Evolutionary conservation across 2,797 vertebrate genomes (phyloP).

Genomic region (Coccyzus lansbergi): DNA sequence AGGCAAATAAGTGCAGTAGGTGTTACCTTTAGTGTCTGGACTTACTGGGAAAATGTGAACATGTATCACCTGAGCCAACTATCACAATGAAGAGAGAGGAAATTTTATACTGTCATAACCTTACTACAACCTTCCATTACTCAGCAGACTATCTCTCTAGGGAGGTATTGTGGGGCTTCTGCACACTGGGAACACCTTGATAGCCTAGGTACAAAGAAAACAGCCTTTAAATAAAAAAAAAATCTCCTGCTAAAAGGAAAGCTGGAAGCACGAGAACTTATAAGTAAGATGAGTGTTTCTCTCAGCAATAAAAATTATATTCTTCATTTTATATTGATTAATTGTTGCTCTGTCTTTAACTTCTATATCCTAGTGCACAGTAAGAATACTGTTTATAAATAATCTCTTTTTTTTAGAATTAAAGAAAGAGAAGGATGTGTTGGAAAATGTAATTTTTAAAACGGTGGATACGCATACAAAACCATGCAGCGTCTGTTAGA

Average conservation of each 20-base stretch:
- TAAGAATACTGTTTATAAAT: neutral
- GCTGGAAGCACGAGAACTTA: neutral
- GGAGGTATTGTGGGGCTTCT: neutral
- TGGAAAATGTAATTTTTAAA: neutral
- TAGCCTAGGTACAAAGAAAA: neutral
- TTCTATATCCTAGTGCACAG: neutral
- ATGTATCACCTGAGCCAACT: neutral
- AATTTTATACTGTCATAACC: neutral
- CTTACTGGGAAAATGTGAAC: neutral
- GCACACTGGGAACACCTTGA: neutral
- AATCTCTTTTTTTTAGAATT: neutral
- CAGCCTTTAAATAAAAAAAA: rapidly evolving
- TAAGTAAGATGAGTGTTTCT: neutral
- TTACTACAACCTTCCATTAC: neutral
- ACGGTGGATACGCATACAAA: neutral
- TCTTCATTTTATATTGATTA: neutral
- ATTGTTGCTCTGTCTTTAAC: neutral
- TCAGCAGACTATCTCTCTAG: neutral
- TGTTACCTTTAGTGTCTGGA: neutral
- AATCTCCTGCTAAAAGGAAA: neutral
- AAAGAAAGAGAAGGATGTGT: neutral
- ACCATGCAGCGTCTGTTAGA: neutral
- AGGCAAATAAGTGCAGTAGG: neutral
- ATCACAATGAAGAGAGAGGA: neutral
- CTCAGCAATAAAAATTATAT: neutral